Conservation (phyloP, 2,113 vertebrate genomes). For the human (Homo sapiens) region GRCh38 chr6:89034501-89035000, state of each 20-base stretch:
- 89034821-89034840: neutral
- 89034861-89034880: neutral
- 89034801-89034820: neutral
- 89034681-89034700: neutral
- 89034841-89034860: neutral
- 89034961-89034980: neutral
- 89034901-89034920: neutral
- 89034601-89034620: neutral
- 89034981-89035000: neutral
- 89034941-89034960: neutral
- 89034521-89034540: slow-evolving; percentile 2
- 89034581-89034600: neutral
- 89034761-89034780: neutral
- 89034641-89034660: neutral
- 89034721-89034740: neutral
- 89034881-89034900: neutral
- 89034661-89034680: neutral
- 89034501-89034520: neutral
- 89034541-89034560: neutral
- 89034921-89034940: neutral
- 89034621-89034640: neutral
- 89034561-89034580: neutral
- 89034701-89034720: neutral
- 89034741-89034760: neutral
- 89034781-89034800: neutral